Base-by-base conservation (phyloP, 1,140 invertebrate genomes). In the Sipha flava region DNA sequence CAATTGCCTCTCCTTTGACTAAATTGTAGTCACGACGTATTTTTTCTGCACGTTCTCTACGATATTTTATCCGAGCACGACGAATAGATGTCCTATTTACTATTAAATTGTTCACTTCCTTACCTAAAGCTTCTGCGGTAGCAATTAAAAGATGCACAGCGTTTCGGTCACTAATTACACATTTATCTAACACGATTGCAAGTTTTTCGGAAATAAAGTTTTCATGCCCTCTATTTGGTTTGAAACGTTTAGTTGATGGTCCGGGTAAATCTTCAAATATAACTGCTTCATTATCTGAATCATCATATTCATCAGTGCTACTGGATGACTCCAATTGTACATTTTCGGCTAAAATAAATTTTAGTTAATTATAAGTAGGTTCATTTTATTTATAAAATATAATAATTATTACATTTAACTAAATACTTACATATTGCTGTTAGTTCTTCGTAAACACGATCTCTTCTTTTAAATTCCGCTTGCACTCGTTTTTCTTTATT, bases 161-260 rank as follows among this genome's bases (percentile, higher is more conserved):
- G 81, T 82, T 80, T 43, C 82, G 62, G 43, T 82, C 82, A 37
- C 73, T 70, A 54, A 83, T 62, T 31, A 81, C 57, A 47, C 82
- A 82, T 59, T 80, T 83, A 59, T 83, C 81, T 5, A 82, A n/a
- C 16, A 77, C 82, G 40, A 79, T 31, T 26, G 82, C 81, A 0
- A 82, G 34, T 81, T 82, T 82, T 72, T 81, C 79, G 34, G 16
- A 82, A 16, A 59, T 4, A 29, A 59, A 59, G 7, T 59, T 4
- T 47, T 47, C 40, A 43, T 54, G 59, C 80, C 77, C 70, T 40
- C 82, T 81, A 40, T 57, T 9, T 62, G 73, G 62, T 80, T 40
- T 40, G 37, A 40, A 40, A 40, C 10, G 16, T 59, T 29, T 59
- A 16, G 4, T 18, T 54, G 79, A 82, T 18, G 64, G 45, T 54